Base-by-base conservation (phyloP, 2,888 invertebrate species). In the Lutraria lutraria region DNA sequence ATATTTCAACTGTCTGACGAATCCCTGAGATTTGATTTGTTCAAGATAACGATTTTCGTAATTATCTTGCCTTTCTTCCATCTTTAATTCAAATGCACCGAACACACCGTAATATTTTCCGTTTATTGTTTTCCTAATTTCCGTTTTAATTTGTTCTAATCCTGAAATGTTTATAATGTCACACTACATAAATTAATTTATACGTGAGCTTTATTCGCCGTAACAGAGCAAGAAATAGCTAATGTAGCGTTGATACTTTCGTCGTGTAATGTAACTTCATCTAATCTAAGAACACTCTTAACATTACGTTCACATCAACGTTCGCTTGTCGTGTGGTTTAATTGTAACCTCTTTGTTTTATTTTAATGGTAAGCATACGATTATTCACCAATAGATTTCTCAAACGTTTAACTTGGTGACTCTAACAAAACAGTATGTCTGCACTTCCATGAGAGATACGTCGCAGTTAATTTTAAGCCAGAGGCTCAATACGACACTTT, bases 41-140 rank as follows among this genome's bases (percentile, higher is more conserved):
- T 76, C 76, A 31, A 76, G 34, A 76, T 76, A 76, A 31, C 76
- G 76, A 31, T 76, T 76, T 76, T 76, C 76, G 76, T 76, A 76
- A 19, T n/a, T 76, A 25, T 76, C 76, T 16, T 25, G 29, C 13
- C 16, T 76, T 0, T 34, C 31, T 19, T 25, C 2, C 63, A 63
- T 63, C 10, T 63, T 63, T 21, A 63, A 3, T 12, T 34, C 76
- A 72, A n/a, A 25, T n/a, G 15, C 8, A 25, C 34, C 15, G 12
- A 19, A 56, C 56, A 56, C 56, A 56, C 19, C 56, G 8, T 19
- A 12, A 19, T 31, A 19, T 19, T 25, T 15, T 34, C 15, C 31
- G 31, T 12, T 72, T 63, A 12, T 34, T 76, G 29, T 76, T 31
- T 19, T 31, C 31, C 29, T 72, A 4, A 16, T 13, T 19, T 34